phyloP scores from a whole-genome alignment of 2,113 vertebrate genomes.

The Sylvia atricapilla region DNA sequence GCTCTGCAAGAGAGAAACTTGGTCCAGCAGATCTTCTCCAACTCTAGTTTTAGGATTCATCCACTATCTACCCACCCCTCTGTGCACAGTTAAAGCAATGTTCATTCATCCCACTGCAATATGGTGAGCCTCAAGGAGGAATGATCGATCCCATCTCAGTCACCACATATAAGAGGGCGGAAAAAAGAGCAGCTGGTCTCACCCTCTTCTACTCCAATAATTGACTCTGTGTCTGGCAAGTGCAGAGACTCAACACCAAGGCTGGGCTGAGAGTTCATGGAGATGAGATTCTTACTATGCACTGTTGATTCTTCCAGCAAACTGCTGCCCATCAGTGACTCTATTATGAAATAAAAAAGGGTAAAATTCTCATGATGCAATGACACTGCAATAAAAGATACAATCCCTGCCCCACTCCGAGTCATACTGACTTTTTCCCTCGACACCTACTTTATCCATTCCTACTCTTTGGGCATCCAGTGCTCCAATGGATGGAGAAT shows the following conservation, averaged over 20 bases:
- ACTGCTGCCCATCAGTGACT: constrained; percentile 91
- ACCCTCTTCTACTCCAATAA: constrained; percentile 89
- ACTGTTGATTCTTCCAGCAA: constrained; percentile 88
- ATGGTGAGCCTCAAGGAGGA: background rate
- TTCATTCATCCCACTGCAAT: constrained; percentile 7
- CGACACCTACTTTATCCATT: background rate
- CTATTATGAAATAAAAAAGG: constrained; percentile 65
- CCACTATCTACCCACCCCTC: constrained; percentile 15
- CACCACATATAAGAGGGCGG: constrained; percentile 63
- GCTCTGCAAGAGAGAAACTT: constrained; percentile 41
- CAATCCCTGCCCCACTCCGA: background rate
- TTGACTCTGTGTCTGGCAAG: constrained; percentile 85
- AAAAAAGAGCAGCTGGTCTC: constrained; percentile 68
- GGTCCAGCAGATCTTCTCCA: constrained; percentile 47
- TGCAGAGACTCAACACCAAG: constrained; percentile 85
- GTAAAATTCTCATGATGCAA: background rate
- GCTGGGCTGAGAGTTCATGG: constrained; percentile 81
- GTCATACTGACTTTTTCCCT: background rate
- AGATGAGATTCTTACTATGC: constrained; percentile 80
- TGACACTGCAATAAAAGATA: background rate
- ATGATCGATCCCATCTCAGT: background rate
- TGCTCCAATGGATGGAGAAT: background rate
- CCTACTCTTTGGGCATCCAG: background rate
- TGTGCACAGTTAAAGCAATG: background rate
- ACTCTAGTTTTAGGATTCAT: background rate